These are phyloP conservation scores for Eriosoma lanigerum DNA, from an alignment of 1,140 invertebrate species.

Conservation along the genomic window DNA sequence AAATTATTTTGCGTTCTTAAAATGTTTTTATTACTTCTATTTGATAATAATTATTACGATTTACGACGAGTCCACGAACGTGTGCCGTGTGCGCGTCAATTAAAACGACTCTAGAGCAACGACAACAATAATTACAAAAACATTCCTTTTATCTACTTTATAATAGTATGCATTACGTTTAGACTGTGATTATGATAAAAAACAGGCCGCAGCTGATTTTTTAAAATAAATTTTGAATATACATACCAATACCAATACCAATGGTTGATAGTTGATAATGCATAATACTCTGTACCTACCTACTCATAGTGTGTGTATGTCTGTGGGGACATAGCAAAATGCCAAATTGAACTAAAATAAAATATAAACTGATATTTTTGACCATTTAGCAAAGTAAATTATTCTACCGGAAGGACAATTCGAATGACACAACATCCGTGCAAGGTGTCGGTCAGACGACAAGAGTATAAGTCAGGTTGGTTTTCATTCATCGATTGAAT, in stretches of 20 bases:
- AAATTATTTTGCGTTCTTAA: constrained; percentile 49
- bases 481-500: not conserved
- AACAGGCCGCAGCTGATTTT: constrained; percentile 24
- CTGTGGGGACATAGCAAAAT: not conserved
- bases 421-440: not conserved
- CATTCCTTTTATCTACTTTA: not conserved
- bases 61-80: not conserved
- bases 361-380: not conserved
- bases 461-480: not conserved
- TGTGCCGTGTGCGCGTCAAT: constrained; percentile 28
- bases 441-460: not conserved
- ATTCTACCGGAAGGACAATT: not conserved
- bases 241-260: not conserved
- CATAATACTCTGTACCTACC: no score
- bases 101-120: not conserved
- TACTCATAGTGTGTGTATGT: not conserved
- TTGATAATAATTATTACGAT: constrained; percentile 15
- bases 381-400: not conserved
- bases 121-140: not conserved
- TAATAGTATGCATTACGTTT: not conserved
- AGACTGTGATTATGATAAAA: not conserved
- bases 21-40: constrained; percentile 39
- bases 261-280: not conserved
- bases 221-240: not conserved
- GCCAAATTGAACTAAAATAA: not conserved